Percentiles rank a stretch among this genome's conserved stretches.
Evolutionary conservation across 2,113 vertebrate genomes (phyloP).

Genomic region (Epinephelus moara): DNA sequence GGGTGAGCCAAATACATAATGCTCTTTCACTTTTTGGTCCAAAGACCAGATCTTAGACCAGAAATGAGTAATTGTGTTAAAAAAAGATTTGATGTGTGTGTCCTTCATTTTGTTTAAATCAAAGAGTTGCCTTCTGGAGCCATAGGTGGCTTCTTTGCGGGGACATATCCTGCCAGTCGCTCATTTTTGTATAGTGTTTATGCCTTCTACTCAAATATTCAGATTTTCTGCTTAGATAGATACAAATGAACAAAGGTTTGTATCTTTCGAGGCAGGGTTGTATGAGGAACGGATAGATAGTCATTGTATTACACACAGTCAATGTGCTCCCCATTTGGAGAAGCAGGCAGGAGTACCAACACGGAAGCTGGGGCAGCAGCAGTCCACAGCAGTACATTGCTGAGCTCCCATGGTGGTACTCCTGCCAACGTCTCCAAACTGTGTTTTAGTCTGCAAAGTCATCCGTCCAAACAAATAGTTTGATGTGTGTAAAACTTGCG

Average conservation of each 20-base stretch:
- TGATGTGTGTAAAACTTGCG: background rate
- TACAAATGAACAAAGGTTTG: too few relatives aligned
- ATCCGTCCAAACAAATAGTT: background rate
- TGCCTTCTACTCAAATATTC: too few relatives aligned
- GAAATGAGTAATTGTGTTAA: background rate
- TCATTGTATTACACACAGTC: too few relatives aligned
- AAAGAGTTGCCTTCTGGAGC: background rate
- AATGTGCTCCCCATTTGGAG: too few relatives aligned
- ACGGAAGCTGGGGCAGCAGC: too few relatives aligned
- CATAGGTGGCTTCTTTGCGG: background rate
- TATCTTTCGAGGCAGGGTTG: too few relatives aligned
- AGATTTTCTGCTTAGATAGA: too few relatives aligned
- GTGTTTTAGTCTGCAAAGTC: background rate
- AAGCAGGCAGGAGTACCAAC: too few relatives aligned
- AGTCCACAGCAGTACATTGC: too few relatives aligned
- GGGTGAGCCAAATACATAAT: conserved; percentile 83
- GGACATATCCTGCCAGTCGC: background rate
- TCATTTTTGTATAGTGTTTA: background rate
- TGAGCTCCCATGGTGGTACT: too few relatives aligned
- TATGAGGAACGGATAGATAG: too few relatives aligned
- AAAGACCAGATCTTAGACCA: background rate
- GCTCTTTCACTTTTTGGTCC: background rate
- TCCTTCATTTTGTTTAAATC: background rate
- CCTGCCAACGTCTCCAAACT: too few relatives aligned
- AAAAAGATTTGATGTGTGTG: background rate